Base-by-base conservation (phyloP, 2,888 invertebrate species). In the Drosophila pseudotakahashii region DNA sequence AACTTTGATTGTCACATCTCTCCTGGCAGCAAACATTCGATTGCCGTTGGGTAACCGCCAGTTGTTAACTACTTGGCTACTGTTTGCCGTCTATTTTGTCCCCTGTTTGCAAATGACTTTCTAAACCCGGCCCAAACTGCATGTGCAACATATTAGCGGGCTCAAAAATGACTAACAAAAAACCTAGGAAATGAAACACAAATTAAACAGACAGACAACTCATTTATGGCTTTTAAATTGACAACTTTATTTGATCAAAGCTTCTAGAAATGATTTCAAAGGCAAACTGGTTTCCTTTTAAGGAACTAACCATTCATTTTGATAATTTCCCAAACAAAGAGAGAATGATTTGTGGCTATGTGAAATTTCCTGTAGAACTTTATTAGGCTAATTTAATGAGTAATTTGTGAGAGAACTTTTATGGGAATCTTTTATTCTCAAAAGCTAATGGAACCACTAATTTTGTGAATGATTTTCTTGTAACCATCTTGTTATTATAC, bases 31-130 rank as follows among this genome's bases (percentile, higher is more conserved):
- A 47, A 59, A 41, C 42, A 55, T 59, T 48, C 48, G 51, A 74
- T 72, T 67, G 80, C 71, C 63, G 78, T 86, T 83, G 75, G 63
- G 73, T 78, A 78, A 78, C 75, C 63, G 47, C 44, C 62, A 47
- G 63, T 62, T 62, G 67, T 19, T 47, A 47, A 10, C 30, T 14
- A 5, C 14, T 30, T 60, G 57, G 60, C 68, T 58, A 69, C 67
- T 76, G 42, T 75, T 81, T 83, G 54, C 52, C 44, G 59, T 67
- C 71, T 41, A 66, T 57, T 60, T 71, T 60, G 76, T 50, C 60
- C 70, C 53, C 47, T 59, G 53, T 70, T 50, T 68, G 42, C 59
- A 60, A 85, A 79, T 85, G 72, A 82, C 86, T 82, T 81, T 87
- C 87, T 70, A 87, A 81, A 76, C 60, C 30, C 42, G 13, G 37